Percentiles rank a stretch among this genome's conserved stretches.
Conservation (phyloP, 2,113 vertebrate species). For the Carlito syrichta region DNA sequence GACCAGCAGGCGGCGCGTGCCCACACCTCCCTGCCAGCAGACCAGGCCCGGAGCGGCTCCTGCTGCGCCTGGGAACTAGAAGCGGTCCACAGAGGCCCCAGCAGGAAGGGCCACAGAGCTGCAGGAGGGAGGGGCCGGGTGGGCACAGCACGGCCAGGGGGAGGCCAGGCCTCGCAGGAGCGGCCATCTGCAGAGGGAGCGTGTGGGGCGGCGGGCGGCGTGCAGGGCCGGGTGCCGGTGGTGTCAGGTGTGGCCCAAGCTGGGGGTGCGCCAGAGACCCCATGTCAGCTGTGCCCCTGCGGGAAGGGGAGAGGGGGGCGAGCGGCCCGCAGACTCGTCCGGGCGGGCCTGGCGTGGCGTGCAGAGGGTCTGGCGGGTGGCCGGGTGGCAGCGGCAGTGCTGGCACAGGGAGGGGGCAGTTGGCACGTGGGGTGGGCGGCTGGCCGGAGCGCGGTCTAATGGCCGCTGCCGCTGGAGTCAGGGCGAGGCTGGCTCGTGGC, state of each 20-base stretch:
- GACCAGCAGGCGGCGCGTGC: background rate
- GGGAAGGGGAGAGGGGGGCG: background rate
- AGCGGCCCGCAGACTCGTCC: background rate
- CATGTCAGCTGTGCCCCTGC: background rate
- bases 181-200: background rate
- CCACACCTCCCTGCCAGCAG: too few species aligned
- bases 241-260: background rate
- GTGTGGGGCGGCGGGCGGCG: rapidly evolving
- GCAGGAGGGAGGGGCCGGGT: background rate
- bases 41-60: background rate
- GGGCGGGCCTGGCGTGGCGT: slow-evolving; percentile 47
- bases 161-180: background rate
- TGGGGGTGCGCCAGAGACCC: background rate
- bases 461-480: slow-evolving; percentile 88
- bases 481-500: slow-evolving; percentile 94
- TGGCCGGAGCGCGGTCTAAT: slow-evolving; percentile 78
- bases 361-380: slow-evolving; percentile 70
- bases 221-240: too few species aligned
- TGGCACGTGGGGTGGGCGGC: slow-evolving; percentile 79
- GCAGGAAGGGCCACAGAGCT: slow-evolving; percentile 42
- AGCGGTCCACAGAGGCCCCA: background rate
- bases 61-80: background rate
- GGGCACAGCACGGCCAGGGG: background rate
- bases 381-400: slow-evolving; percentile 66
- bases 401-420: slow-evolving; percentile 72